A percentile compares a stretch with the other conserved stretches of the same genome.
These are phyloP conservation scores for Daubentonia madagascariensis DNA, from an alignment of 2,113 vertebrate genomes.

Conservation along the genomic window DNA sequence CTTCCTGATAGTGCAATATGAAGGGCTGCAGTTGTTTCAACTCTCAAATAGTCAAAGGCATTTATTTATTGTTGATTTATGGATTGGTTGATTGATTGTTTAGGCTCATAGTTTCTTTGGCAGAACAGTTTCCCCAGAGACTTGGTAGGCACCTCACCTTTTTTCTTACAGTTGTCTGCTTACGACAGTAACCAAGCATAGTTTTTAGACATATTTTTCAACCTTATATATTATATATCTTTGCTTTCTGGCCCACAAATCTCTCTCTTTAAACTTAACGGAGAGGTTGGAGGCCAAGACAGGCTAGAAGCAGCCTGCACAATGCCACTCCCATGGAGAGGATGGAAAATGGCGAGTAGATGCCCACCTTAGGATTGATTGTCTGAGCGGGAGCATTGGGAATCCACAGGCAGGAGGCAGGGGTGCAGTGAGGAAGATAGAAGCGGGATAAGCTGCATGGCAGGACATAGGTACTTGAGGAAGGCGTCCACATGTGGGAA, in stretches of 20 bases:
- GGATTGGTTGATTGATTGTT: neutral
- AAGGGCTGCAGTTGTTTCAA: neutral
- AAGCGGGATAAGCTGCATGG: no score
- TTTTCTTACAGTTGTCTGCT: neutral
- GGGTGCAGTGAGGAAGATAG: no score
- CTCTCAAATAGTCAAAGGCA: neutral
- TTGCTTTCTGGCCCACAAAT: neutral
- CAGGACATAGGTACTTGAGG: no score
- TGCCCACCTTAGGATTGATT: no score
- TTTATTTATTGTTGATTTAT: neutral
- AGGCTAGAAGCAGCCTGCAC: no score
- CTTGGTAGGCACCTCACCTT: neutral
- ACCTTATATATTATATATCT: neutral
- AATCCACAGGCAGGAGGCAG: no score
- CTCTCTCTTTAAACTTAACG: neutral
- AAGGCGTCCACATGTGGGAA: no score
- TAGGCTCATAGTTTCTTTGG: neutral
- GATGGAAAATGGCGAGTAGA: no score
- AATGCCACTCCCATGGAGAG: no score
- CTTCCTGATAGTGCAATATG: neutral
- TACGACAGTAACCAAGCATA: neutral
- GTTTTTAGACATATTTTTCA: neutral
- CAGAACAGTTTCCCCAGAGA: neutral
- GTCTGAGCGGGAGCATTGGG: no score
- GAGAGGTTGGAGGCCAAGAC: no score